Evolutionary conservation across 2,113 vertebrate species (phyloP).

Genomic region (Serinus canaria): DNA sequence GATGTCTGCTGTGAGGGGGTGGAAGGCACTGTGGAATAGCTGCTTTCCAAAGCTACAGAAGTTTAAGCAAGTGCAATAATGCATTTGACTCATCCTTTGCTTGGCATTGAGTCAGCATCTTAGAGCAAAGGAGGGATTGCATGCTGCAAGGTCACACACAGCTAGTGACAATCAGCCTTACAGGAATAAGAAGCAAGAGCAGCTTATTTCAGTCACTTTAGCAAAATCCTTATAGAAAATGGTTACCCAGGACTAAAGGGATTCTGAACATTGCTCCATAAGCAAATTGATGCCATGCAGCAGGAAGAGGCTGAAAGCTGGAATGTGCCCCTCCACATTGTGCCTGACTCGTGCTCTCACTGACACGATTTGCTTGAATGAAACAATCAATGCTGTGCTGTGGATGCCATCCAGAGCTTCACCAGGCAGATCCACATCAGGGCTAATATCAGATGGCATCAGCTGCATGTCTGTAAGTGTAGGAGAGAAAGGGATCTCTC

Average conservation of each 20-base stretch:
- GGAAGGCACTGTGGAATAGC: neutral
- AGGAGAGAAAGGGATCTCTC: neutral
- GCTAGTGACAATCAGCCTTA: neutral
- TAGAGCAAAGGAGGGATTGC: neutral
- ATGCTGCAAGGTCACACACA: neutral
- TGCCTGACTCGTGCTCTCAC: neutral
- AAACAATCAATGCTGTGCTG: neutral
- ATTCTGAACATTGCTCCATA: neutral
- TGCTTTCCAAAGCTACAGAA: constrained; percentile 8
- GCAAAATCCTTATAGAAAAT: neutral
- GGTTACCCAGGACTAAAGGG: neutral
- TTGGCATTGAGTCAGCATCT: neutral
- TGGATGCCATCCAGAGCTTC: neutral
- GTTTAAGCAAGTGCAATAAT: neutral
- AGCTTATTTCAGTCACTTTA: neutral
- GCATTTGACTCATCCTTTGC: neutral
- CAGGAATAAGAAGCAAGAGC: neutral
- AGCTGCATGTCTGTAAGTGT: neutral
- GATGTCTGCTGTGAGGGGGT: constrained; percentile 2
- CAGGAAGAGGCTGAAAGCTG: neutral
- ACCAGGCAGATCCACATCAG: too few relatives aligned
- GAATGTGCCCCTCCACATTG: neutral
- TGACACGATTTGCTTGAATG: neutral
- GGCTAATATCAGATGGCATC: neutral
- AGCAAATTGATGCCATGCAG: neutral